Base-by-base conservation (phyloP, 1,140 invertebrate species). In the Zaprionus gabonicus region DNA sequence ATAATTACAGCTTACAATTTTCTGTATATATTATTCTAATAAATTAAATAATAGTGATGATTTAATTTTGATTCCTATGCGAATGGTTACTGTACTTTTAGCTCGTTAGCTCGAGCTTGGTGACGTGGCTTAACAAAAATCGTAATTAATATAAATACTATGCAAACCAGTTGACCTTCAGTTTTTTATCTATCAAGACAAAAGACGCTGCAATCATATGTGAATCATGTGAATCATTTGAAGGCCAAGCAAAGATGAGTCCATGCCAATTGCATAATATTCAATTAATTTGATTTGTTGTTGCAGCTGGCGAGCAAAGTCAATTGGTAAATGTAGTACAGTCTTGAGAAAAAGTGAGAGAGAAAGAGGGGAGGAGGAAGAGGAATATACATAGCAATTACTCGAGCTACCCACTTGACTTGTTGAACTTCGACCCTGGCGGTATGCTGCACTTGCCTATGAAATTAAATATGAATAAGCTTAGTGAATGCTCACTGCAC, bases 281-380 rank as follows among this genome's bases (percentile, higher is more conserved):
- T 84, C 76, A 90, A 90, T 88, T 90, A 90, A 84, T 82, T 75
- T 76, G 71, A 88, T 88, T 88, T 81, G 49, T 74, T 75, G 41
- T 6, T 57, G 66, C 68, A 55, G 60, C 73, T 55, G 76, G 63
- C 55, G 70, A 15, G 65, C 68, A 88, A 90, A 90, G 81, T 88
- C 85, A 88, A 88, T 88, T 85, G 78, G 72, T 69, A 84, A 84
- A 51, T 88, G 59, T 58, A 44, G 41, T n/a, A n/a, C 41, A 44
- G 5, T n/a, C 15, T 7, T 15, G 15, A n/a, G 2, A 7, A 15
- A 41, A 20, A 20, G 20, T 20, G 15, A 41, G 13, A 41, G n/a
- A 44, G n/a, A 17, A n/a, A 44, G 41, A 44, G n/a, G n/a, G 2
- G 41, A 44, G 41, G n/a, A n/a, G n/a, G n/a, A 44, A 4, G 41